Evolutionary conservation across 2,797 vertebrate species (phyloP), one percentile per base, ranked within the genome.

Genomic region (Melanotaenia pygmaea): DNA sequence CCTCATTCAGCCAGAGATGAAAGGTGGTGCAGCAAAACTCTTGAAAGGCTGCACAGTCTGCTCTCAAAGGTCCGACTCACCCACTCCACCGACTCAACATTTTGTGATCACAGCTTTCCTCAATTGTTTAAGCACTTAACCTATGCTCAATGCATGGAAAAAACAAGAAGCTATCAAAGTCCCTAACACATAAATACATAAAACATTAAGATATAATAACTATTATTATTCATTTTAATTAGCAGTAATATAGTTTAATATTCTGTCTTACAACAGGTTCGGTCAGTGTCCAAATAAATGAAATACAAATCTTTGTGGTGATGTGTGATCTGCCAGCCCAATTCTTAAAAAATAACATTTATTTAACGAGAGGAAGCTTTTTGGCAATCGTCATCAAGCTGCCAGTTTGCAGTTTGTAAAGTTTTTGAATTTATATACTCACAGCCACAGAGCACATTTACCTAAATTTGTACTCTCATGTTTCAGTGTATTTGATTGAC

Each of bases 1-100:
- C 88, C 85, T 87, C 70, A 67, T 84, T 91, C 74, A 76, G 81
- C 65, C 76, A 68, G 56, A 93, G 88, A 92, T 90, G 90, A 92
- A 91, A 92, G 81, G 79, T 86, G 81, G 83, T 82, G 74, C 72
- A 76, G 77, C 80, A 74, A 70, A 43, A 79, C 64, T 75, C 69
- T 59, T 83, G 79, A 82, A 62, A 76, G 65, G 72, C 75, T 89
- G 77, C 81, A 72, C 81, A 64, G 83, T 67, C 77, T 74, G 62
- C 73, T 89, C 89, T 86, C 85, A 77, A 18, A 73, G 76, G 86
- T 66, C 85, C 35, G 11, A 59, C 67, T 81, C 70, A 32, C 67
- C 80, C 62, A 78, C 72, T 83, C 76, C 77, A 32, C 67, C 80
- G 63, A 77, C 71, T 83, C 74, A 74, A 59, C 24, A 35, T 78